Percentiles rank a stretch among this genome's conserved stretches.
phyloP scores from a whole-genome alignment of 2,113 vertebrate genomes.

The Anthoscopus minutus region DNA sequence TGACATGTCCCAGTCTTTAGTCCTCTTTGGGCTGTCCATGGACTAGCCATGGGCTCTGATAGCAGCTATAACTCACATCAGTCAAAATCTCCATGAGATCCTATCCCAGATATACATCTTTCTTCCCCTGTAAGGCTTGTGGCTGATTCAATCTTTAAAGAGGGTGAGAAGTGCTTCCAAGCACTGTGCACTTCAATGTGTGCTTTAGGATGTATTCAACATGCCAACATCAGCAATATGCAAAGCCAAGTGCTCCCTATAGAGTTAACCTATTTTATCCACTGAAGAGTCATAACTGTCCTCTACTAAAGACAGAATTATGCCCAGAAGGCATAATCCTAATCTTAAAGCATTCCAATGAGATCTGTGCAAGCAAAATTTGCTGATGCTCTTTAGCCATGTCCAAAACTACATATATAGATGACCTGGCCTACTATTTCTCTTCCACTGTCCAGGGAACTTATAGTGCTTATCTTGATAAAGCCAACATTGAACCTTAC shows the following conservation, averaged over 20 bases:
- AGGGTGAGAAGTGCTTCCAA: not conserved
- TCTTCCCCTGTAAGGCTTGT: not conserved
- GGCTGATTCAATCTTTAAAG: not conserved
- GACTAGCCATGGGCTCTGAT: not conserved
- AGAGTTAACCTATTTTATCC: not conserved
- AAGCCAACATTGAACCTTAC: not conserved
- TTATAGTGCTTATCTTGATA: not conserved
- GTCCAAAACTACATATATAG: not conserved
- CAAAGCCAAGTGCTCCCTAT: not conserved
- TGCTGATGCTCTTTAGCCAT: not conserved
- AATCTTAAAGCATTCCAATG: not conserved
- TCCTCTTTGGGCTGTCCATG: not conserved
- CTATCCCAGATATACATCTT: not conserved
- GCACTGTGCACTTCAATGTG: not conserved
- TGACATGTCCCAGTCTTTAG: not conserved
- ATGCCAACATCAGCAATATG: not conserved
- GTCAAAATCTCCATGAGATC: not conserved
- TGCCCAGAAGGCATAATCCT: not conserved
- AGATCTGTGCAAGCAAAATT: not conserved
- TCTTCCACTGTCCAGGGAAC: not conserved
- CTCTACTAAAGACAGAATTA: not conserved
- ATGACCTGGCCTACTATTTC: not conserved
- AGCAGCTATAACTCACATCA: not conserved
- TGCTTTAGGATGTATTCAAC: not conserved
- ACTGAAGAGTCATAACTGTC: not conserved